Base-by-base conservation (phyloP, 1,140 invertebrate genomes). In the Ceratina australensis region DNA sequence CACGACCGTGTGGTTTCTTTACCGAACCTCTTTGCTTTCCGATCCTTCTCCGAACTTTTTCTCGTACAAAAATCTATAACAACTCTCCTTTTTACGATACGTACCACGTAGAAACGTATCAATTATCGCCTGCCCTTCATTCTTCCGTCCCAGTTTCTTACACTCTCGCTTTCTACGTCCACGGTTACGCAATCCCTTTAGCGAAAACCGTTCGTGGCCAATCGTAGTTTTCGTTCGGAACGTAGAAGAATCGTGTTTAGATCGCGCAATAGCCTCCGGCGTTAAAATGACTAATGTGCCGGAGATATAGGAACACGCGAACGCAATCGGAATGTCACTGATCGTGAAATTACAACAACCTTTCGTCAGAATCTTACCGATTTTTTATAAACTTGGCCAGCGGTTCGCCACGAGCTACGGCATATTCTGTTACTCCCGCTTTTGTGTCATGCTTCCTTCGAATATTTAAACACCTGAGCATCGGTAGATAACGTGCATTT, bases 311-410 rank as follows among this genome's bases (percentile, higher is more conserved):
- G n/a, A 66, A 67, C 75, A 42, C 33, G 57, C 73, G 47, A 83
- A 79, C 50, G 63, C 75, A 90, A 91, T 90, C 89, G 90, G 90
- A 92, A 92, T 90, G 90, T 89, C 89, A 90, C 84, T 90, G 88
- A 92, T 42, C 33, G 5, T 42, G 33, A 42, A 92, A 92, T 90
- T 89, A 91, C 91, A 91, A 90, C 85, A 86, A 75, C 88, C 88
- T 88, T 90, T 89, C 90, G 90, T 89, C 88, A 83, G 87, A 91
- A 56, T 90, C 88, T 88, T 90, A 91, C 90, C 86, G 74, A 65
- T 72, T 84, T 57, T 80, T 75, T 68, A 72, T 80, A 71, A 79
- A 80, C 71, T 78, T 24, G 56, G 57, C 73, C 42, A 12, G 50
- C 16, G 49, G 24, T 66, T 59, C 61, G 33, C 59, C 64, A 42